Evolutionary conservation across 1,140 invertebrate species (phyloP).

Genomic region (Gonioctena quinquepunctata): DNA sequence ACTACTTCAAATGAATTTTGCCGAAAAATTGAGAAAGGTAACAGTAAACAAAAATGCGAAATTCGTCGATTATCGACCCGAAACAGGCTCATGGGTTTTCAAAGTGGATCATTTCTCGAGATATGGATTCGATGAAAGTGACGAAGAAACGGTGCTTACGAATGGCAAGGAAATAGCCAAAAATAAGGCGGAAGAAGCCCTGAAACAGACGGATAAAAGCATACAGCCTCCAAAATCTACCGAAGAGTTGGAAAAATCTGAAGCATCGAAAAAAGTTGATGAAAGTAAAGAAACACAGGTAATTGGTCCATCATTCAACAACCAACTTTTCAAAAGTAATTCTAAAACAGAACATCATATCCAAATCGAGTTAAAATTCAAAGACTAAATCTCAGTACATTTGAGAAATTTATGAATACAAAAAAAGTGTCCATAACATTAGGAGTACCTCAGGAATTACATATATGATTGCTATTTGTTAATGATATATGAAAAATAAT

Average conservation of each 20-base stretch:
- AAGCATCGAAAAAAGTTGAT: not conserved
- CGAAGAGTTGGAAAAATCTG: not conserved
- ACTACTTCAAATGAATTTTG: conserved; percentile 82
- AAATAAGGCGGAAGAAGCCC: not conserved
- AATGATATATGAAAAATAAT: too few species aligned
- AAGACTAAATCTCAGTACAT: too few species aligned
- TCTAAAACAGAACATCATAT: too few species aligned
- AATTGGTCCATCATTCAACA: too few species aligned
- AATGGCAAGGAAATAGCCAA: conserved; percentile 22
- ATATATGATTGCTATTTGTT: too few species aligned
- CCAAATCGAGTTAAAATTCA: too few species aligned
- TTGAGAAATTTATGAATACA: too few species aligned
- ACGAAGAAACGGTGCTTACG: conserved; percentile 71
- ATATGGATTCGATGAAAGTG: conserved; percentile 89
- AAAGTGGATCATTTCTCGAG: conserved; percentile 94
- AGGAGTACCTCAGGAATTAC: too few species aligned
- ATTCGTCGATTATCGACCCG: conserved; percentile 93
- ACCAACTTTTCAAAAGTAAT: too few species aligned
- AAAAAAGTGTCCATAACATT: too few species aligned
- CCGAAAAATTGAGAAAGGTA: conserved; percentile 80
- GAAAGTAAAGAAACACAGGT: not conserved
- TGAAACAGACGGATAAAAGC: not conserved
- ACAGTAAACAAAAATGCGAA: conserved; percentile 85
- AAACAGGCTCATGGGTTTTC: conserved; percentile 95
- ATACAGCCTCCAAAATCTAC: not conserved